Conservation (phyloP, 2,888 invertebrate species). For the Parnassius smintheus region DNA sequence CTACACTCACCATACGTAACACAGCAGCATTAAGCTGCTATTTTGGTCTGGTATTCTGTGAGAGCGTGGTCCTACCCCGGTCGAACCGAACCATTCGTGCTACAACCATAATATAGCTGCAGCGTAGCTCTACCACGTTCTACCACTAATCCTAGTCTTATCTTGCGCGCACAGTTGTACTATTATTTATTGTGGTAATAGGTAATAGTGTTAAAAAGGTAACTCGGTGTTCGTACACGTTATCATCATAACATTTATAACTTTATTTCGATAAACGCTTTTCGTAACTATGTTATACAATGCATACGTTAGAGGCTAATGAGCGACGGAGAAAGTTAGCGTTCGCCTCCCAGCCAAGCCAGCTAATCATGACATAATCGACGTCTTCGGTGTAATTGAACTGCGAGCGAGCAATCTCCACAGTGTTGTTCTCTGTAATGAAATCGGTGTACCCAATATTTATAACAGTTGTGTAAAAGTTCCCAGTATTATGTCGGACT, state of each 20-base stretch:
- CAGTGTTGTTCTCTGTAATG: slow-evolving; percentile 33
- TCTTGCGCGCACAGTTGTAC: no score
- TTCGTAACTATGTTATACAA: slow-evolving; percentile 31
- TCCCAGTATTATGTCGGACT: slow-evolving; percentile 36
- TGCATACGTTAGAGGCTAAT: slow-evolving; percentile 29
- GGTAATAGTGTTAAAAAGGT: no score
- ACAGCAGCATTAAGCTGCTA: no score
- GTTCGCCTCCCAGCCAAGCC: slow-evolving; percentile 36
- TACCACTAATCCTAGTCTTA: no score
- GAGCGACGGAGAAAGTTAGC: slow-evolving; percentile 39
- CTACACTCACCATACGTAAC: no score
- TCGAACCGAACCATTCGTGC: no score
- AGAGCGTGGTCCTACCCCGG: no score
- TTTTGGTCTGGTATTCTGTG: no score
- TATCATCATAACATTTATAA: neutral
- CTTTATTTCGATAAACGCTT: slow-evolving; percentile 27
- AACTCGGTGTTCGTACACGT: no score
- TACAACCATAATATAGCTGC: no score
- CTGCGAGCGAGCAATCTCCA: slow-evolving; percentile 31
- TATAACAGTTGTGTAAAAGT: slow-evolving; percentile 28
- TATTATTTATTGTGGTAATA: no score
- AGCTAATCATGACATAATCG: slow-evolving; percentile 37
- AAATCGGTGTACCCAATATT: slow-evolving; percentile 32
- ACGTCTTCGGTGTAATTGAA: slow-evolving; percentile 32
- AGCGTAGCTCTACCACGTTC: no score